Evolutionary conservation across 2,888 invertebrate genomes (phyloP), one percentile per base, ranked within the genome.

Genomic region (Drosophila anomalata): DNA sequence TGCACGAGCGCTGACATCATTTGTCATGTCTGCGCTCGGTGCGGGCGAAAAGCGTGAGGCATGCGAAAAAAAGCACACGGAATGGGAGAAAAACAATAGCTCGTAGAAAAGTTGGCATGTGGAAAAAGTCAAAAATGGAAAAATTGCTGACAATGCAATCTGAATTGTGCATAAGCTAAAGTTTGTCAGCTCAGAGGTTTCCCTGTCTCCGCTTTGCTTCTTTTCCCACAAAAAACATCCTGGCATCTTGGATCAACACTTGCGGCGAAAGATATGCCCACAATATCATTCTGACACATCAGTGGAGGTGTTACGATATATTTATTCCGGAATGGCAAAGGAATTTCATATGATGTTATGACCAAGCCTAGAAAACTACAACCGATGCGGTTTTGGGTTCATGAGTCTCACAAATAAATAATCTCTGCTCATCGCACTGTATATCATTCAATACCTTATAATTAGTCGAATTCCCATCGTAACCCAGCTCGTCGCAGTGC

Each of bases 131-230:
- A 66, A 71, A 71, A 70, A 69, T 62, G 82, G 73, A 77, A 82
- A 82, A 79, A 69, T 68, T 67, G 84, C 84, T 78, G 87, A 80
- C 78, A 76, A 74, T 68, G 79, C 69, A 72, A 60, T 76, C 72
- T 63, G 84, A 77, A 80, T 71, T 73, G 81, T 78, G 78, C 73
- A 63, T 74, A 79, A 84, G 78, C 81, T 74, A 47, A 84, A 81
- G 61, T 79, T 83, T 71, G 54, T 71, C 58, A 65, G 41, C 31
- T 52, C 50, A 39, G 36, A 33, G 54, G 44, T 9, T 75, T 55
- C 33, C 24, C 39, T 29, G 26, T 39, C 51, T 12, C 7, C 47
- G 8, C 20, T 9, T n/a, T 39, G 6, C 11, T 57, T 9, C 33
- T 14, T 31, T n/a, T 14, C 8, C 6, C n/a, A 26, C 36, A 61